Evolutionary conservation across 2,888 invertebrate species (phyloP).

Genomic region (Drosophila formosana): DNA sequence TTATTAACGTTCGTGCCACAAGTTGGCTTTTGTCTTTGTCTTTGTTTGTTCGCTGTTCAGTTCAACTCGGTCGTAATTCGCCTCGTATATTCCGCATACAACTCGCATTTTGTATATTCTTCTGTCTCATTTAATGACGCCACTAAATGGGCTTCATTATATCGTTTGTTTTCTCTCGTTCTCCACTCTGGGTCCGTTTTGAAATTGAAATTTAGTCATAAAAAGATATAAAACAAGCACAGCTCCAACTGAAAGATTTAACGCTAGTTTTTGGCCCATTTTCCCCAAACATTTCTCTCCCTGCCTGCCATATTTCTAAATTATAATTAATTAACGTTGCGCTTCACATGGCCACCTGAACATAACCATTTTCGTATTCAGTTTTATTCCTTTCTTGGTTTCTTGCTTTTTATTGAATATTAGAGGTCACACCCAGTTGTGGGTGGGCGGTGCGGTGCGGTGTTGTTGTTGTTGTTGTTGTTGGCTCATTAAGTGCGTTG

Average conservation of each 20-base stretch:
- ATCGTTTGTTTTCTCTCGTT: slow-evolving; percentile 62
- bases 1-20: slow-evolving; percentile 81
- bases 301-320: slow-evolving; percentile 29
- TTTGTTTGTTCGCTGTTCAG: slow-evolving; percentile 5
- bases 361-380: slow-evolving; percentile 61
- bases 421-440: slow-evolving; percentile 61
- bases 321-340: slow-evolving; percentile 72
- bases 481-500: slow-evolving; percentile 71
- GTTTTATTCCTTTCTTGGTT: neutral
- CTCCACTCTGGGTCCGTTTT: slow-evolving; percentile 38
- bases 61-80: slow-evolving; percentile 5
- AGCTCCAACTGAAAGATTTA: slow-evolving; percentile 61
- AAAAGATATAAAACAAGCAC: slow-evolving; percentile 33
- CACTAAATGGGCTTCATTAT: slow-evolving; percentile 82
- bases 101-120: slow-evolving; percentile 38
- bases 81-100: slow-evolving; percentile 19
- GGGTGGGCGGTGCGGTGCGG: no score
- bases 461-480: slow-evolving; percentile 1
- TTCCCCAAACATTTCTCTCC: slow-evolving; percentile 5
- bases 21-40: slow-evolving; percentile 57
- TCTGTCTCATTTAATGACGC: slow-evolving; percentile 74
- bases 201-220: slow-evolving; percentile 79
- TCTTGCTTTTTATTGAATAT: slow-evolving; percentile 69
- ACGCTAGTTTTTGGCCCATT: slow-evolving; percentile 63
- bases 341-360: slow-evolving; percentile 68